These are phyloP conservation scores for Phalloptychus januarius DNA, from an alignment of 2,797 vertebrate genomes.

Conservation along the genomic window DNA sequence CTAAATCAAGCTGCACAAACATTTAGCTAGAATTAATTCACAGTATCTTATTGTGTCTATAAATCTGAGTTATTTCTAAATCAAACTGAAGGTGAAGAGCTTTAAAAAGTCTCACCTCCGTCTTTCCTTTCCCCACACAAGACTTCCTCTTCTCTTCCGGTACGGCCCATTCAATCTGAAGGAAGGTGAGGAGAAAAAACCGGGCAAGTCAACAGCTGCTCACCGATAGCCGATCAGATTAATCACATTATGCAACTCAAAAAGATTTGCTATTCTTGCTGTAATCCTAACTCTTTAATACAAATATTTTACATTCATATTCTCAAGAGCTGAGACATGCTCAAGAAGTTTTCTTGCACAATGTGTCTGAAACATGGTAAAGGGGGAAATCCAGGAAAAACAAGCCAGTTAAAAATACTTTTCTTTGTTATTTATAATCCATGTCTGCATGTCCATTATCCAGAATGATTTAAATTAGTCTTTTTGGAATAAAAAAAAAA, in stretches of 20 bases:
- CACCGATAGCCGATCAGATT: background rate
- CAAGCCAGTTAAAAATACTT: background rate
- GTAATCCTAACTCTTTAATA: too few relatives aligned
- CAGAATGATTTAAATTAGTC: background rate
- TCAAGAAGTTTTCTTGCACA: background rate
- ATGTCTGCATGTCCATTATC: too few relatives aligned
- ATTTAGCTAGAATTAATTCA: background rate
- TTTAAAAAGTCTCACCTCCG: slow-evolving; percentile 71
- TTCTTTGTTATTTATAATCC: background rate
- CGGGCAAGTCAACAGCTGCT: background rate
- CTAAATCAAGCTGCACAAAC: background rate
- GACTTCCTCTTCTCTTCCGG: slow-evolving; percentile 78
- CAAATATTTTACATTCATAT: background rate
- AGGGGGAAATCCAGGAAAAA: background rate
- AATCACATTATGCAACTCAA: background rate
- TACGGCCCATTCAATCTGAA: slow-evolving; percentile 84
- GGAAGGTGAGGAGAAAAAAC: slow-evolving; percentile 29
- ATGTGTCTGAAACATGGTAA: background rate
- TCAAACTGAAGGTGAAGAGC: fast-evolving
- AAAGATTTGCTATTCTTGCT: background rate
- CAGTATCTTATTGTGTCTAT: too few relatives aligned
- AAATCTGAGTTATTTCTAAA: background rate
- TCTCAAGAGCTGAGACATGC: background rate
- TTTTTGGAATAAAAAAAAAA: background rate
- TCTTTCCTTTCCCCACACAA: slow-evolving; percentile 87